Conservation (phyloP, 2,113 vertebrate genomes). For the Zosterops hypoxanthus region DNA sequence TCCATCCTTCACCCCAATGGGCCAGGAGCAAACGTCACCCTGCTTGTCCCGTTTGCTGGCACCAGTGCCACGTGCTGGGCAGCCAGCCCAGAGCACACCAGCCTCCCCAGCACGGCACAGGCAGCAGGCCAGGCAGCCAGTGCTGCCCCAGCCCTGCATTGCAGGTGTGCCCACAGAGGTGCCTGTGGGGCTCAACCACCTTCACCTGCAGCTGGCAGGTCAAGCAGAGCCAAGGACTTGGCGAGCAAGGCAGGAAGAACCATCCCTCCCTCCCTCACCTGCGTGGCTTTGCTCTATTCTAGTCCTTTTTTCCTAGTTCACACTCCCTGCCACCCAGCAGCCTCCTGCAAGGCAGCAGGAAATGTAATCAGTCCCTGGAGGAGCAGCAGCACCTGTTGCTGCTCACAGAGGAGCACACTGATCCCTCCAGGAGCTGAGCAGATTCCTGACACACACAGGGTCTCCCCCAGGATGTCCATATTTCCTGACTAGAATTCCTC, state of each 20-base stretch:
- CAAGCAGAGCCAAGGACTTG: neutral
- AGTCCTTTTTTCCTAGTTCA: neutral
- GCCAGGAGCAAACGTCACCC: neutral
- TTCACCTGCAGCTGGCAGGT: neutral
- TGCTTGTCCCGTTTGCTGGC: neutral
- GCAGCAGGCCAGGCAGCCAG: neutral
- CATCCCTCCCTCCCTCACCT: neutral
- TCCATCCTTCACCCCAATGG: accelerated
- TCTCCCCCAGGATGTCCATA: neutral
- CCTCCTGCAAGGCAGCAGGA: neutral
- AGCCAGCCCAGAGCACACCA: accelerated
- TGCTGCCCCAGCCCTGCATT: neutral
- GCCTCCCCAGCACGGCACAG: neutral
- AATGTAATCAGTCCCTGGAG: neutral
- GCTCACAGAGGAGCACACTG: accelerated
- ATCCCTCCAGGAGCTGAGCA: neutral
- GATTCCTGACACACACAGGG: neutral
- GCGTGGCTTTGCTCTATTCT: neutral
- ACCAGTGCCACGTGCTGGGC: neutral
- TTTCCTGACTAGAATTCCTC: neutral
- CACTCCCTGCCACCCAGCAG: accelerated
- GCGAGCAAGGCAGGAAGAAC: neutral
- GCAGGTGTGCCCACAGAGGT: neutral
- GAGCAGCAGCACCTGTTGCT: neutral
- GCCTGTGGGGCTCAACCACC: neutral